Base-by-base conservation (phyloP, 2,797 vertebrate species). In the Pseudomugil gertrudae region DNA sequence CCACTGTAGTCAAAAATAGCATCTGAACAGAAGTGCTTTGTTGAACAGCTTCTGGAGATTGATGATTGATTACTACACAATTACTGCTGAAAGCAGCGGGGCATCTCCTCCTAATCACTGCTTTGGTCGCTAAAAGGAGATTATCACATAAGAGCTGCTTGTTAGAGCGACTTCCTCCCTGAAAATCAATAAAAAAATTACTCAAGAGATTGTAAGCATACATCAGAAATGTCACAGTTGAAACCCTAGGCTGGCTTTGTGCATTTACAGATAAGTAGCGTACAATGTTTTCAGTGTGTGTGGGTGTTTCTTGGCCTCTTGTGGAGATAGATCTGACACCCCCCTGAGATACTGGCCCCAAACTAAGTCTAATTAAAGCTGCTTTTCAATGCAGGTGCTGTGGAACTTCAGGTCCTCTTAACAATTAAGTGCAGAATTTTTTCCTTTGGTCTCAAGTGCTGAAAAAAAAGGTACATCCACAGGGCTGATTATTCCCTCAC, bases 311-410 rank as follows among this genome's bases (percentile, higher is more conserved):
- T 65, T n/a, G 17, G 75, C 67, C 74, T 81, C 75, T 66, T 55
- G 70, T 85, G 84, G 76, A 76, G 72, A 64, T 45, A 58, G 59
- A 80, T 83, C 67, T 79, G 76, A 85, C 81, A n/a, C 77, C 79
- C 78, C 26, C 76, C 80, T 72, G 87, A 88, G 90, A 86, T 79
- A 72, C 72, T 65, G 66, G 80, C 83, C 81, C 84, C 69, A 76
- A 87, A 91, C 88, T 78, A 79, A 63, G 69, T 87, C 87, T 92
- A 93, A 93, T 93, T 92, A 93, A 92, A 90, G 86, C 77, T 67
- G 73, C 84, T 89, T 92, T 90, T 87, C 78, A 86, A 85, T 81
- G 86, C 76, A 56, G 80, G 38, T 45, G 79, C 90, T 89, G 58
- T 88, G 80, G 74, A 90, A 84, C 86, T 86, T 87, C 62, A 78